These are phyloP conservation scores for Holothuria scabra DNA, from an alignment of 53 echinoderm and acorn worm genomes.

Conservation along the genomic window DNA sequence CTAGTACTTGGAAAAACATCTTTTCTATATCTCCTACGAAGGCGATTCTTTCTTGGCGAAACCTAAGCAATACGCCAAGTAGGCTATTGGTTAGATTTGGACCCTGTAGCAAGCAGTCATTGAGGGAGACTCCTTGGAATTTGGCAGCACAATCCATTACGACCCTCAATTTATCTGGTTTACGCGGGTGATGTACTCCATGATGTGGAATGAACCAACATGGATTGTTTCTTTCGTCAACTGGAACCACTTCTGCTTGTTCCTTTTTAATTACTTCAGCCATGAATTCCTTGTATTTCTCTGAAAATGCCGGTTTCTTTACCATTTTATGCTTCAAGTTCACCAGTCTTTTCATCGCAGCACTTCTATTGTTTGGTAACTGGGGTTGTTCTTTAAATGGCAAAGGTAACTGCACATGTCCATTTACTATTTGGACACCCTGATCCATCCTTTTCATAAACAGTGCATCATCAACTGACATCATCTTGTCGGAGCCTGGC, in stretches of 20 bases:
- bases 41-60: slow-evolving; percentile 64
- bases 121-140: too few species aligned
- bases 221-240: slow-evolving; percentile 20
- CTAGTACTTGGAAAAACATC: slow-evolving; percentile 70
- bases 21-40: slow-evolving; percentile 66
- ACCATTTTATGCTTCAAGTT: slow-evolving; percentile 20
- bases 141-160: too few species aligned
- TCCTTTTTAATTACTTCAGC: background rate
- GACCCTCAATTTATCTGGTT: too few species aligned
- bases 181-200: too few species aligned
- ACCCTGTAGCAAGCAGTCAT: slow-evolving; percentile 59
- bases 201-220: too few species aligned
- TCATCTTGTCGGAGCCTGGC: too few species aligned
- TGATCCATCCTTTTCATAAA: too few species aligned
- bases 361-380: slow-evolving; percentile 51
- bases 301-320: slow-evolving; percentile 32
- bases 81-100: slow-evolving; percentile 56
- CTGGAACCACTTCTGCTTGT: slow-evolving; percentile 27
- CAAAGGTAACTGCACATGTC: slow-evolving; percentile 63
- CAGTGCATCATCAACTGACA: too few species aligned
- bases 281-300: slow-evolving; percentile 23
- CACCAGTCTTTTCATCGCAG: slow-evolving; percentile 43
- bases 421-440: slow-evolving; percentile 59
- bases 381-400: slow-evolving; percentile 58
- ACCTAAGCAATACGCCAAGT: slow-evolving; percentile 55